A percentile compares a stretch with the other conserved stretches of the same genome.
Conservation (phyloP, 37 sponge, comb jelly and placozoan species). For the Hormiphora californensis region DNA sequence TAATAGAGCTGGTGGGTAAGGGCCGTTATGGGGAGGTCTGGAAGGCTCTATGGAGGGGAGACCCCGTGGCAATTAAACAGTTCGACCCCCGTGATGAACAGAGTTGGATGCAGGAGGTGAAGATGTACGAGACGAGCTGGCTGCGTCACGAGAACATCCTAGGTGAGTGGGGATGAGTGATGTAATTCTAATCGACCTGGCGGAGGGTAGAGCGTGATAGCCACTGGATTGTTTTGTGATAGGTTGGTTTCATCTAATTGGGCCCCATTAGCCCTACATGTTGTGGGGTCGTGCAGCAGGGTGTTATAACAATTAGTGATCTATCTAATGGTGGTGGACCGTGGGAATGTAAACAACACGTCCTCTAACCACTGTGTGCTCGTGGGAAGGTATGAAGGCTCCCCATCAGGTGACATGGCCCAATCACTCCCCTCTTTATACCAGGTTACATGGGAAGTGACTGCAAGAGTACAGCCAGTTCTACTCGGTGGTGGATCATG, state of each 20-base stretch:
- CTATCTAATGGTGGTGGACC: no score
- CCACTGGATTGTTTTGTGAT: background rate
- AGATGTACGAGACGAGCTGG: conserved; percentile 46
- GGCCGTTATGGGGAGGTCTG: conserved; percentile 50
- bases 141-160: conserved; percentile 42
- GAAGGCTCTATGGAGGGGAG: conserved; percentile 42
- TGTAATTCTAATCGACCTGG: no score
- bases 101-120: conserved; percentile 50
- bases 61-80: conserved; percentile 47
- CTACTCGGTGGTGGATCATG: conserved; percentile 45
- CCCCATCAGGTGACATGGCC: no score
- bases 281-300: no score
- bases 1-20: conserved; percentile 42
- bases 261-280: no score
- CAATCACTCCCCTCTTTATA: background rate
- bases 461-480: conserved; percentile 18
- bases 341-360: no score
- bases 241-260: no score
- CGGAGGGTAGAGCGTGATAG: no score
- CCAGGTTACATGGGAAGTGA: conserved; percentile 54
- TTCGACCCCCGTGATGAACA: conserved; percentile 52
- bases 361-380: no score
- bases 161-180: conserved; percentile 8
- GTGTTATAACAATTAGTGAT: no score
- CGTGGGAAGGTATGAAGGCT: no score